Evolutionary conservation across 2,797 vertebrate genomes (phyloP).

Genomic region (Pseudochromis fuscus): DNA sequence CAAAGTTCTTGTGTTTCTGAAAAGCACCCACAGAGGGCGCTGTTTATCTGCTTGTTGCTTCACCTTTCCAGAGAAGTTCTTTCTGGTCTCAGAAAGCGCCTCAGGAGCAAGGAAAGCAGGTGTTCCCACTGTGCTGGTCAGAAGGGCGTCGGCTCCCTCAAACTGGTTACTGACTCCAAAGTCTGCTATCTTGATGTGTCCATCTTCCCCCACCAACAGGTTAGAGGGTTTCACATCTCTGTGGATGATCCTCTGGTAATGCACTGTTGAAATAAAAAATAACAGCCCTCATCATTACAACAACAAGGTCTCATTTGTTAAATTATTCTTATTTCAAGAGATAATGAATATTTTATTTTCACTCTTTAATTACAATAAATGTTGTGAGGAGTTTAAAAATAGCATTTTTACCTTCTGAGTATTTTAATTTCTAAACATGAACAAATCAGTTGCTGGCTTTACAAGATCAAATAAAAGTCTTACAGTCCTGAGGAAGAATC

Average conservation of each 20-base stretch:
- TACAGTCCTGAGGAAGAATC: not conserved
- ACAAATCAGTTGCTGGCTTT: not conserved
- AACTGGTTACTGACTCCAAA: slow-evolving; percentile 99
- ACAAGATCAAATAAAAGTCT: not conserved
- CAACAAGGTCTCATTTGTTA: not conserved
- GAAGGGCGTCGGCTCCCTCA: slow-evolving; percentile 93
- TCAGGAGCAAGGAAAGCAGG: slow-evolving; percentile 97
- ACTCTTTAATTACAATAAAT: not conserved
- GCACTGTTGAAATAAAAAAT: slow-evolving; percentile 83
- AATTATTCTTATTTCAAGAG: not conserved
- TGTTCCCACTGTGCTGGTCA: slow-evolving; percentile 97
- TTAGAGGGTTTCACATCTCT: slow-evolving; percentile 98
- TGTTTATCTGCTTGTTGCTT: slow-evolving; percentile 14
- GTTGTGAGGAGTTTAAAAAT: not conserved
- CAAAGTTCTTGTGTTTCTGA: slow-evolving; percentile 24
- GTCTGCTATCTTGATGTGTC: slow-evolving; percentile 96
- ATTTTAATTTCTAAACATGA: slow-evolving; percentile 5
- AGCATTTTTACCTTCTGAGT: not conserved
- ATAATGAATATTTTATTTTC: not conserved
- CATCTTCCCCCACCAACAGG: slow-evolving; percentile 94
- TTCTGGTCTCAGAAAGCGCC: slow-evolving; percentile 94
- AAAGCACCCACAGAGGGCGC: slow-evolving; percentile 52
- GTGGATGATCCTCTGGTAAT: slow-evolving; percentile 99
- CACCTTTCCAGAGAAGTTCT: slow-evolving; percentile 99
- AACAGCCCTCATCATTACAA: not conserved